These are phyloP conservation scores for Orientallactaga bullata DNA, from an alignment of 2,113 vertebrate species.

Conservation along the genomic window DNA sequence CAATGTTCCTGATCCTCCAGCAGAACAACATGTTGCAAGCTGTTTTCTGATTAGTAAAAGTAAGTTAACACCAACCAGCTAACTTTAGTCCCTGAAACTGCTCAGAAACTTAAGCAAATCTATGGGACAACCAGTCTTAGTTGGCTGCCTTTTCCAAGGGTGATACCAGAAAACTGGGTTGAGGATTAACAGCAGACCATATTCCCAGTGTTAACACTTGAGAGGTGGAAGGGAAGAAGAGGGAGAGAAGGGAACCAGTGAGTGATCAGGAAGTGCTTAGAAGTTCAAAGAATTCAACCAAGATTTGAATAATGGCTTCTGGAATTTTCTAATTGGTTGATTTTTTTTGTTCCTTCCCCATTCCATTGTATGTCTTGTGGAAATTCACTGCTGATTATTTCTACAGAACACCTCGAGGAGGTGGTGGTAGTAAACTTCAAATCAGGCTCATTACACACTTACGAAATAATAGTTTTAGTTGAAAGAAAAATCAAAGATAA, in stretches of 20 bases:
- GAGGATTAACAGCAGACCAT: not conserved
- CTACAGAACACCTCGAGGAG: slow-evolving; percentile 20
- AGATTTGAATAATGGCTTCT: not conserved
- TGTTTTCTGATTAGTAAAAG: not conserved
- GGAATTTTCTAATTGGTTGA: not conserved
- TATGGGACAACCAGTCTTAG: not conserved
- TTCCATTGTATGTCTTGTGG: not conserved
- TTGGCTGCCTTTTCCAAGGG: not conserved
- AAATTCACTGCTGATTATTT: slow-evolving; percentile 37
- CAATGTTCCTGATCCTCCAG: not conserved
- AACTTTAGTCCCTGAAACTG: not conserved
- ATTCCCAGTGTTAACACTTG: not conserved
- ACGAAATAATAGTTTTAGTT: slow-evolving; percentile 13
- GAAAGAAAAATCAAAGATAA: slow-evolving; percentile 8
- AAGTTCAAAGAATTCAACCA: slow-evolving; percentile 7
- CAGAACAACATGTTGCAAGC: not conserved
- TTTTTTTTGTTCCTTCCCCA: not conserved
- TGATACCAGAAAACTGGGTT: not conserved
- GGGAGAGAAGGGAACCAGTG: not conserved
- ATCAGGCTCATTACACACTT: not conserved
- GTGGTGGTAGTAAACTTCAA: not conserved
- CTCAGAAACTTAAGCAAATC: not conserved
- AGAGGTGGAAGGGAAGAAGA: not conserved
- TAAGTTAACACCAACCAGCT: not conserved
- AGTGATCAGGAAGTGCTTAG: not conserved